Base-by-base conservation (phyloP, 2,888 invertebrate species). In the Chrysopilus asiliformis region DNA sequence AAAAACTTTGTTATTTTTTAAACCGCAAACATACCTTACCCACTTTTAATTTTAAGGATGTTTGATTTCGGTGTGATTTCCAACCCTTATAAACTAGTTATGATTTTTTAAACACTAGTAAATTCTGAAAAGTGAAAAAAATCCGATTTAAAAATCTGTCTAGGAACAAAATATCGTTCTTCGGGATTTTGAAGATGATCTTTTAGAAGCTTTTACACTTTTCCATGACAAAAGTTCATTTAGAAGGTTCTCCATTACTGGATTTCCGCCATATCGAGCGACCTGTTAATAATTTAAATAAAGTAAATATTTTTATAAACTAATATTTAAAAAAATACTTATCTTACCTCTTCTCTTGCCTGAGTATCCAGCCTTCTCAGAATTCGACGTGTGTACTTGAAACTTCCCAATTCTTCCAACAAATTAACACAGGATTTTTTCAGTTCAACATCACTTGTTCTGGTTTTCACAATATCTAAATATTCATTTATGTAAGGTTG, bases 371-470 rank as follows among this genome's bases (percentile, higher is more conserved):
- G 66, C 14, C 76, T 67, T 18, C 71, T 65, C 15, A 95, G 66
- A n/a, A 76, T 79, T 45, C 74, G 64, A 41, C 79, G 68, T 2
- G 93, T 91, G 58, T 94, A 87, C 33, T 75, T 72, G 60, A 97
- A 90, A 49, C 93, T 90, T 45, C 94, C 94, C 50, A 77, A 72
- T 48, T 81, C 77, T 53, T 90, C 84, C 49, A 97, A 58, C 39
- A 90, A 65, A 18, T 77, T 74, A 32, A 95, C 82, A 61, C 94
- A 94, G 60, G 93, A 93, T 42, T 79, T 77, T 67, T 97, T 97
- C 43, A 97, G 86, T 56, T 93, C 89, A 34, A 81, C 69, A 55
- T 93, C 86, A 42, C 76, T 77, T 1, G 94, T 90, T 43, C 93
- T 71, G 58, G 94, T 93, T 10, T 90, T 71, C 17, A 97, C 64